phyloP scores from a whole-genome alignment of 2,113 vertebrate genomes.

The Ranitomeya imitator region DNA sequence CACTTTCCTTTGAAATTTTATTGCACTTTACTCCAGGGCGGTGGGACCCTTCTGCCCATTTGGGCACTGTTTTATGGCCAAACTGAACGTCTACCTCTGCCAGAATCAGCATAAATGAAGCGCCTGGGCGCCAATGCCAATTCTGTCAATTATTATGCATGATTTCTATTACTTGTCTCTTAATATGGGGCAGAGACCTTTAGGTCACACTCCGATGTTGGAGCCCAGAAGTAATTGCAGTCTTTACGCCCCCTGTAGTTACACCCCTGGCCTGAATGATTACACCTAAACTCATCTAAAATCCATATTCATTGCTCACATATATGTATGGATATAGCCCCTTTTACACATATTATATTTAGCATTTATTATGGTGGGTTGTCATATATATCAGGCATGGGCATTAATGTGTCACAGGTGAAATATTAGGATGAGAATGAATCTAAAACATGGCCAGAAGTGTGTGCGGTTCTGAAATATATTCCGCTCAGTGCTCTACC shows the following conservation, averaged over 20 bases:
- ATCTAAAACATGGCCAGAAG: constrained; percentile 11
- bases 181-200: not conserved
- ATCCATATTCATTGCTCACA: not conserved
- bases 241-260: not conserved
- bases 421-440: not conserved
- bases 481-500: not conserved
- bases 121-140: not conserved
- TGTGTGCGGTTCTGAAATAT: constrained; percentile 4
- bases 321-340: not conserved
- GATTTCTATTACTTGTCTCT: not conserved
- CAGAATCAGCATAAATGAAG: not conserved
- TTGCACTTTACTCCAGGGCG: not conserved
- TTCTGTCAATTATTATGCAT: not conserved
- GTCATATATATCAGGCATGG: not conserved
- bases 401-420: constrained; percentile 4
- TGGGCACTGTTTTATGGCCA: not conserved
- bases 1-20: not conserved
- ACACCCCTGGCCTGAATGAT: not conserved
- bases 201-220: not conserved
- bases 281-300: not conserved
- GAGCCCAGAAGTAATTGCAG: not conserved
- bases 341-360: not conserved
- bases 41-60: not conserved
- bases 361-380: not conserved
- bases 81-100: not conserved